phyloP scores from a whole-genome alignment of 53 echinoderm and acorn worm species.

The Luidia sarsii region DNA sequence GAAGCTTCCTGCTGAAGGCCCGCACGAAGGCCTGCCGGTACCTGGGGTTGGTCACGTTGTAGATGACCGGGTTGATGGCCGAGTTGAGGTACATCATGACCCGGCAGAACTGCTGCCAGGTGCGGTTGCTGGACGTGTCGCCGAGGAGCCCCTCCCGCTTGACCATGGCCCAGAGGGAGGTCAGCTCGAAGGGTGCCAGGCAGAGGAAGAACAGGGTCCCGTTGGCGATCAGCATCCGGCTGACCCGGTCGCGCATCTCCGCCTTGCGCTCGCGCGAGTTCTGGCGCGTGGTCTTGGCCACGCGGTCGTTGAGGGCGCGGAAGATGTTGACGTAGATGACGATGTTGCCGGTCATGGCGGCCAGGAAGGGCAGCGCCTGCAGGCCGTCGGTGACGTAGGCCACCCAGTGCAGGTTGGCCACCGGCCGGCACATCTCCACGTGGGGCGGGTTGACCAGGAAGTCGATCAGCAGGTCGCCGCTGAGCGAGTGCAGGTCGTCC shows the following conservation, averaged over 20 bases:
- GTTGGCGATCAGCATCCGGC: conserved; percentile 56
- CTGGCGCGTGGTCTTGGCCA: conserved; percentile 27
- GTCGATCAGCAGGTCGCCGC: neutral
- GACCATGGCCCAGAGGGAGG: conserved; percentile 27
- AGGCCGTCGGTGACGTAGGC: conserved; percentile 17
- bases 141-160: neutral
- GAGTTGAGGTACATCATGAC: conserved; percentile 54
- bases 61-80: conserved; percentile 47
- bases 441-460: conserved; percentile 1
- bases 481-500: too few relatives aligned
- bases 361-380: conserved; percentile 38
- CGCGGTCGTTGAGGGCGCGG: conserved; percentile 46
- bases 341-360: conserved; percentile 37
- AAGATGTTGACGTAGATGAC: conserved; percentile 40
- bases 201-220: conserved; percentile 52
- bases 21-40: conserved; percentile 48
- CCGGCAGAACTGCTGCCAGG: conserved; percentile 49
- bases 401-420: conserved; percentile 9
- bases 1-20: conserved; percentile 50
- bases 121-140: neutral
- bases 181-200: conserved; percentile 55
- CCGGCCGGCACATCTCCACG: conserved; percentile 25
- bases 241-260: conserved; percentile 44
- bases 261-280: conserved; percentile 24
- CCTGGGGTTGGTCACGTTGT: conserved; percentile 54